Base-by-base conservation (phyloP, 1,140 invertebrate genomes). In the Panagrolaimus sp. region DNA sequence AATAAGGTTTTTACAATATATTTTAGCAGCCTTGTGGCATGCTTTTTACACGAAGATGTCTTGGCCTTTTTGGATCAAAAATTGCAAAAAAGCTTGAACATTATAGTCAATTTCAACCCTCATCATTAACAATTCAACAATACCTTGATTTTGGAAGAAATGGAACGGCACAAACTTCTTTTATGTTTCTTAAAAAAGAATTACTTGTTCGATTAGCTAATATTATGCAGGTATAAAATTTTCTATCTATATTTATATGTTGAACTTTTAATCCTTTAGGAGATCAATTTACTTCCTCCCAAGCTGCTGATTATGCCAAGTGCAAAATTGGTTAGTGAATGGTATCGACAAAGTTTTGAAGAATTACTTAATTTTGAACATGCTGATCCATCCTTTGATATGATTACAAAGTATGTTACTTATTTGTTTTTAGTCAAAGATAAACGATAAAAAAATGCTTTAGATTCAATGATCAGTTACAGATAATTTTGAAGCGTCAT, bases 401-500 rank as follows among this genome's bases (percentile, higher is more conserved):
- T 78, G 4, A 69, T 82, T 14, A 42, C 51, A 7, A 70, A 69
- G 74, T 76, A 20, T 67, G 47, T 0, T 11, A 3, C 31, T 27
- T 25, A n/a, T 8, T 66, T 48, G n/a, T 42, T 45, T 8, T 27
- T 47, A 23, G 25, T 9, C 5, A 25, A 0, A 27, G 8, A 2
- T 62, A 16, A n/a, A 46, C 20, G 27, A 25, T 11, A 16, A 3
- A 23, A n/a, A n/a, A n/a, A n/a, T n/a, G 16, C 38, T 43, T 63
- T 57, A 81, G 80, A 45, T 81, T 81, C 67, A 81, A 82, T 53
- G 79, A 81, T 23, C 70, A 80, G 27, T 73, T 81, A 1, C 74
- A 81, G 66, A 47, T 62, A 43, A 78, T 83, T 31, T 67, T 81
- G 61, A 96, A 97, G 85, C 87, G 96, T 4, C 96, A 98, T 85